Evolutionary conservation across 1,140 invertebrate species (phyloP).

Genomic region (Lasaia peninsularis): DNA sequence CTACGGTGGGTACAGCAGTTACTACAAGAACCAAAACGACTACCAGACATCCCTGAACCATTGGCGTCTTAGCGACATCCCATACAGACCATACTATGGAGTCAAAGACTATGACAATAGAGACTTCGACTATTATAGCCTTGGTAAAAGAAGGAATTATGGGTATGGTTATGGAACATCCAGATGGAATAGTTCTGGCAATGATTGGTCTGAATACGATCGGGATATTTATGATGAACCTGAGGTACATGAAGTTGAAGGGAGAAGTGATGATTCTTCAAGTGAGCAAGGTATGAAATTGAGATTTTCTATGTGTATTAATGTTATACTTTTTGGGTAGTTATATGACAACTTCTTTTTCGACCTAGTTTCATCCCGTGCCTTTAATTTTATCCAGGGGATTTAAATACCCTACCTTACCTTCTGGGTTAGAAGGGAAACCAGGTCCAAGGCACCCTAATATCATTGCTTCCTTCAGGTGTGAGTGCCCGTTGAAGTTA

Average conservation of each 20-base stretch:
- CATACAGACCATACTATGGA: conserved; percentile 33
- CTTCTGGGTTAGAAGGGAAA: too few species aligned
- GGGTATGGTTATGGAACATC: conserved; percentile 49
- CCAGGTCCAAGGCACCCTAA: too few species aligned
- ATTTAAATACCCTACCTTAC: too few species aligned
- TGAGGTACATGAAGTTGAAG: conserved; percentile 21
- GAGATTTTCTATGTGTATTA: not conserved
- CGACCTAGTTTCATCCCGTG: too few species aligned
- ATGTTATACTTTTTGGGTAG: not conserved
- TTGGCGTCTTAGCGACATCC: conserved; percentile 41
- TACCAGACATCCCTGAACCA: conserved; percentile 57
- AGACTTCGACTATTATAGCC: conserved; percentile 54
- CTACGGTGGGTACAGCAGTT: conserved; percentile 51
- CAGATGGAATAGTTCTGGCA: conserved; percentile 48
- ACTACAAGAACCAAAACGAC: conserved; percentile 61
- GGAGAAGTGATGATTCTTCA: conserved; percentile 40
- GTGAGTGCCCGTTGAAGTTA: too few species aligned
- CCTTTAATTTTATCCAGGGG: too few species aligned
- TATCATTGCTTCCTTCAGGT: too few species aligned
- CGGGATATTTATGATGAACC: conserved; percentile 13
- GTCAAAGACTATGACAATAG: conserved; percentile 38
- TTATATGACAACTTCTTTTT: not conserved
- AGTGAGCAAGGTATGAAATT: conserved; percentile 34
- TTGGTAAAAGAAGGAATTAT: conserved; percentile 37
- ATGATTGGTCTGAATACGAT: conserved; percentile 12